These are phyloP conservation scores for Drosophila oshimai DNA, from an alignment of 1,140 invertebrate species.

Conservation along the genomic window DNA sequence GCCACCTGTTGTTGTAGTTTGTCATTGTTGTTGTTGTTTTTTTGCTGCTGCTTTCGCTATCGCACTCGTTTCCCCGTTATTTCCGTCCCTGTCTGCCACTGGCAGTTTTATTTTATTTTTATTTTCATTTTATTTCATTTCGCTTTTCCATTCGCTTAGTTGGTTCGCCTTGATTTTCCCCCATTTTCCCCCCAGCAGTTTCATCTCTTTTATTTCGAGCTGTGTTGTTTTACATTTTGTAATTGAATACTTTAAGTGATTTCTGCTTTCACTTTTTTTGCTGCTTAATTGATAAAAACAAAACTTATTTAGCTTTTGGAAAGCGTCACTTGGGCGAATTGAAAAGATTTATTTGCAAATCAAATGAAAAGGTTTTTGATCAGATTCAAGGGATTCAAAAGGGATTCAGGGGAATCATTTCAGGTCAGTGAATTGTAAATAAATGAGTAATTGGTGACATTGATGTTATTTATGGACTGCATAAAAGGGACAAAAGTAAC, in stretches of 20 bases:
- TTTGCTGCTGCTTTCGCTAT: slow-evolving; percentile 16
- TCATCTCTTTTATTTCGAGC: slow-evolving; percentile 19
- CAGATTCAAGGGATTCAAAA: neutral
- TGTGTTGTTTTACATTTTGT: slow-evolving; percentile 58
- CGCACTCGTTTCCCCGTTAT: slow-evolving; percentile 42
- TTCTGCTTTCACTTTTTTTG: slow-evolving; percentile 46
- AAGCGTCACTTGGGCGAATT: slow-evolving; percentile 7
- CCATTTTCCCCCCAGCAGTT: neutral
- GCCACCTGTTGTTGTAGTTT: slow-evolving; percentile 63
- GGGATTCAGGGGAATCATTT: slow-evolving; percentile 1
- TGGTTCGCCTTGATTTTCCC: slow-evolving; percentile 1
- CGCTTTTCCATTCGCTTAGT: slow-evolving; percentile 38
- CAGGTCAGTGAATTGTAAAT: slow-evolving; percentile 21
- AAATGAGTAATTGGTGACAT: slow-evolving; percentile 29
- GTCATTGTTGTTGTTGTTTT: slow-evolving; percentile 49
- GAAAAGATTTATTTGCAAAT: slow-evolving; percentile 32
- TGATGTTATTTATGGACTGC: slow-evolving; percentile 2
- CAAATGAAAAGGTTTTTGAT: neutral
- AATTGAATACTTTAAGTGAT: slow-evolving; percentile 79
- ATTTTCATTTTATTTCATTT: slow-evolving; percentile 65
- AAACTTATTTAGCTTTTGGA: slow-evolving; percentile 25
- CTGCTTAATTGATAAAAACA: slow-evolving; percentile 50
- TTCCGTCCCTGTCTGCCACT: slow-evolving; percentile 44
- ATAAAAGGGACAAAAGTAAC: neutral
- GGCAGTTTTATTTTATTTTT: too few relatives aligned